Evolutionary conservation across 2,888 invertebrate species (phyloP), one percentile per base, ranked within the genome.

Genomic region (Napeogenes sylphis): DNA sequence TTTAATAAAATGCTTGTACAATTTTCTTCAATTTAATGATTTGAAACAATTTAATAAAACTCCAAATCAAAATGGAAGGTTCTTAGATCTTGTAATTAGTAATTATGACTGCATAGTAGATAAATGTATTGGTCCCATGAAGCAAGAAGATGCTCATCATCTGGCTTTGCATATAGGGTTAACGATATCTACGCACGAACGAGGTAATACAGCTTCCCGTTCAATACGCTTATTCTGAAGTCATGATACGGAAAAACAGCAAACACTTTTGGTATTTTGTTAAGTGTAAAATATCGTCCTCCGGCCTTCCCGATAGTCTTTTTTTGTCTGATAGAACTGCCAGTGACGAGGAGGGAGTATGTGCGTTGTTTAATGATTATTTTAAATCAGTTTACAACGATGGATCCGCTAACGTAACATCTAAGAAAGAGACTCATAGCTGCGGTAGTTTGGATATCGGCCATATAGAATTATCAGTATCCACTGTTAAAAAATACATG

Each of bases 21-120:
- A 55, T 55, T 55, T 55, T 45, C 12, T 5, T 10, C 0, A 3
- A 13, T 45, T 45, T 45, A 10, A 5, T 45, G 45, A 10, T 45
- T 45, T 4, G 10, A 45, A 45, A 45, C 45, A 56, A 30, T 56
- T 45, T 45, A 56, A 56, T 14, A 14, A 45, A 45, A 30, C 45
- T 45, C 21, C 56, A 21, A 56, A 56, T 45, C 21, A n/a, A n/a
- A 56, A 56, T 30, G 14, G 30, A 32, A 56, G 56, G 42, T 45
- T 45, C 14, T 30, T 56, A 6, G 56, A 56, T 42, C 45, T 45
- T 45, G 21, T 56, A 12, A 45, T 56, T 6, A 56, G 56, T 45
- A 45, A 14, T 30, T 45, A 21, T 56, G 21, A 45, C 6, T 56
- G 56, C 14, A 12, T 56, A 10, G 32, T 45, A 2, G 10, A 14